Percentiles rank a stretch among this genome's conserved stretches.
Conservation (phyloP, 2,797 vertebrate genomes). For the Sebastes cheni region DNA sequence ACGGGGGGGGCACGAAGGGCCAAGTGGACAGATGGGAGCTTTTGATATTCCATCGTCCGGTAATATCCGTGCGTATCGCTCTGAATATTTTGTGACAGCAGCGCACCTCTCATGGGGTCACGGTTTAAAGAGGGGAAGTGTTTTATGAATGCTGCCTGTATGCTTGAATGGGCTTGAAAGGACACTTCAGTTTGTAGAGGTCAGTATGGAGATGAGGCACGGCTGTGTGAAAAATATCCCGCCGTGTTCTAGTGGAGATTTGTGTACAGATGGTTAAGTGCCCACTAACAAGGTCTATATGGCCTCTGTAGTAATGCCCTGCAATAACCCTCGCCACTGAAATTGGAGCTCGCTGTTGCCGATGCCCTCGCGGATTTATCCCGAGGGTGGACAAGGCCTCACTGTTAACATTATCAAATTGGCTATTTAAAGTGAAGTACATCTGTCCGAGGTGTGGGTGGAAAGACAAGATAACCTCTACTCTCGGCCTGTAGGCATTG, state of each 20-base stretch:
- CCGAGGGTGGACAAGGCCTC: conserved; percentile 47
- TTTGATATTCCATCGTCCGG: conserved; percentile 58
- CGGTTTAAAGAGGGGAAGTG: conserved; percentile 66
- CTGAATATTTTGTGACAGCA: conserved; percentile 61
- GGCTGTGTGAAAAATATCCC: conserved; percentile 67
- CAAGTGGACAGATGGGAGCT: conserved; percentile 65
- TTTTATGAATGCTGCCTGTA: conserved; percentile 71
- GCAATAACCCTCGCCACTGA: conserved; percentile 60
- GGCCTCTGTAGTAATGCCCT: conserved; percentile 70
- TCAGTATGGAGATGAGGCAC: conserved; percentile 82
- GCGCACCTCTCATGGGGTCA: conserved; percentile 55
- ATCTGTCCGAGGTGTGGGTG: conserved; percentile 50
- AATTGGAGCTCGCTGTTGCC: conserved; percentile 58
- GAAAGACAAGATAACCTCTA: conserved; percentile 32
- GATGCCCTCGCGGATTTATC: conserved; percentile 50
- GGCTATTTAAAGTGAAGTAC: conserved; percentile 55
- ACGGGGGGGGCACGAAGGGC: neutral
- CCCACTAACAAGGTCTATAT: conserved; percentile 78
- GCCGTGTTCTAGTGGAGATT: conserved; percentile 58
- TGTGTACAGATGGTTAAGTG: conserved; percentile 87
- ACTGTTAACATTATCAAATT: conserved; percentile 62
- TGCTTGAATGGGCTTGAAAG: conserved; percentile 73
- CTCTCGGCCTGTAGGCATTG: neutral
- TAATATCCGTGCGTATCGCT: conserved; percentile 36
- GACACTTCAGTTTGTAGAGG: conserved; percentile 78